Evolutionary conservation across 2,888 invertebrate species (phyloP).

Genomic region (Escarpia spicata): DNA sequence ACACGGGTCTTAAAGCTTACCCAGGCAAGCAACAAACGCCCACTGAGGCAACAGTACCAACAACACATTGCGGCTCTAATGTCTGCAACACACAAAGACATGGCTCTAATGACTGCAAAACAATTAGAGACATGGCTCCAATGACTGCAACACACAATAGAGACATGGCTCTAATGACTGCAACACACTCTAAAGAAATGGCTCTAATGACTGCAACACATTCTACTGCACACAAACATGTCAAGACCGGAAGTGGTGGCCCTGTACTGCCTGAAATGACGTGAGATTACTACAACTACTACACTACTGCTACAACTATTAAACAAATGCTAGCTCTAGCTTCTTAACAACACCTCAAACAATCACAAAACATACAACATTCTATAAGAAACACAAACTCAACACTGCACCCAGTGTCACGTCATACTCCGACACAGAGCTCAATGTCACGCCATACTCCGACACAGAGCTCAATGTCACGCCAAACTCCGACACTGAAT

Average conservation of each 20-base stretch:
- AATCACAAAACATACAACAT: neutral
- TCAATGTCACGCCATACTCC: neutral
- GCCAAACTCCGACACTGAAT: neutral
- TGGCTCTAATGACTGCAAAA: too few species aligned
- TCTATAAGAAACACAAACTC: neutral
- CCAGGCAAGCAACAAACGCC: neutral
- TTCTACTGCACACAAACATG: neutral
- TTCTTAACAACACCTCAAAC: conserved; percentile 4
- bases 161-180: neutral
- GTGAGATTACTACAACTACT: neutral
- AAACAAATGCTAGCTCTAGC: neutral
- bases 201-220: too few species aligned
- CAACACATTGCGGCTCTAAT: neutral
- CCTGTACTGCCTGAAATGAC: neutral
- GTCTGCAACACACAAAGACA: too few species aligned
- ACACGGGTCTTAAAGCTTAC: neutral
- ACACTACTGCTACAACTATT: neutral
- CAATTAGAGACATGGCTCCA: neutral
- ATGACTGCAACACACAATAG: neutral
- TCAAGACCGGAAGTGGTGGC: neutral
- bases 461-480: too few species aligned
- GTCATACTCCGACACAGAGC: neutral
- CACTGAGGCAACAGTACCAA: neutral
- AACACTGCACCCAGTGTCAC: conserved; percentile 3
- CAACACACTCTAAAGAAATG: too few species aligned